A percentile compares a stretch with the other conserved stretches of the same genome.
phyloP scores from a whole-genome alignment of 2,888 invertebrate species.

The Drymonia ruficornis region DNA sequence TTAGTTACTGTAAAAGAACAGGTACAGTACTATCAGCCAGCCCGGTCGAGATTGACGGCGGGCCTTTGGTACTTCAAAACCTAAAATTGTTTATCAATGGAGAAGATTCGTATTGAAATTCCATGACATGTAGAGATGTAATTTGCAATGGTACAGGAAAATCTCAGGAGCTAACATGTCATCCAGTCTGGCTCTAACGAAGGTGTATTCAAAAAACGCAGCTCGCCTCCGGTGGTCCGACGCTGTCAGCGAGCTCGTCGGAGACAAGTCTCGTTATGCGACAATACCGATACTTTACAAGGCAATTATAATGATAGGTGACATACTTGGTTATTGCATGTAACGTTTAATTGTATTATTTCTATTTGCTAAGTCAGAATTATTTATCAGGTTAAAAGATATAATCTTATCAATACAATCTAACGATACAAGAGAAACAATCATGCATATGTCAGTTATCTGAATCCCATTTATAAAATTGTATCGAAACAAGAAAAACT shows the following conservation, averaged over 20 bases:
- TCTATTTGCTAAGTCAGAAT: too few relatives aligned
- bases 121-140: too few relatives aligned
- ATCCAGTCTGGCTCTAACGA: constrained; percentile 69
- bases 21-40: too few relatives aligned
- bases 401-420: neutral
- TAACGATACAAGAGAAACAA: neutral
- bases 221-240: constrained; percentile 72
- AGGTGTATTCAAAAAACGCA: constrained; percentile 71
- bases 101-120: too few relatives aligned
- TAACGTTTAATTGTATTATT: neutral
- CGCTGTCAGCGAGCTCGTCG: constrained; percentile 50
- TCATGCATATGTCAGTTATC: constrained; percentile 1
- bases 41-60: too few relatives aligned
- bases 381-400: neutral
- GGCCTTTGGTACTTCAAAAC: too few relatives aligned
- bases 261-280: constrained; percentile 51
- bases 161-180: constrained; percentile 54
- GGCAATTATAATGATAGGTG: constrained; percentile 32
- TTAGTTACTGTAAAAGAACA: too few relatives aligned
- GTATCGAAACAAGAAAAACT: too few relatives aligned
- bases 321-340: constrained; percentile 1
- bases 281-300: constrained; percentile 50
- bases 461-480: neutral
- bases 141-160: constrained; percentile 24
- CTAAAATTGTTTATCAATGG: too few relatives aligned